Evolutionary conservation across 2,797 vertebrate genomes (phyloP), one percentile per base, ranked within the genome.

Genomic region (Sternotherus odoratus): DNA sequence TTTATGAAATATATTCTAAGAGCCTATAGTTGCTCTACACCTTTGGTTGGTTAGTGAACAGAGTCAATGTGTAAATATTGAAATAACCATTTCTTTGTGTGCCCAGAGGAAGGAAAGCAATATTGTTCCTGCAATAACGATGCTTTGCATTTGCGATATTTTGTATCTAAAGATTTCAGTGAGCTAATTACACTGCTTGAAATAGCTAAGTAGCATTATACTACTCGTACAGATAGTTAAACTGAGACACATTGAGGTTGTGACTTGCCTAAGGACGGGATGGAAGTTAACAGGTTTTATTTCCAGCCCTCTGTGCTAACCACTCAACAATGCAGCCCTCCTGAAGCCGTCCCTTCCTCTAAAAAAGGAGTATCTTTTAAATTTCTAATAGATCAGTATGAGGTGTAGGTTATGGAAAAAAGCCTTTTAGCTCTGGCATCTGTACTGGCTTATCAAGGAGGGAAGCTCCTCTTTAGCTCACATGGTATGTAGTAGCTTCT

Each of bases 21-120:
- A 28, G 17, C 5, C 11, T 53, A 84, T 51, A 46, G 26, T 74
- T 82, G 12, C 24, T 94, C 78, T 87, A 84, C 89, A 48, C 39
- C 23, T 93, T 84, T 90, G 57, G 50, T 8, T n/a, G 57, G 43
- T 79, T 79, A 83, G 48, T 77, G 57, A 92, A 94, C 50, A 21
- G 53, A 9, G 54, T 80, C 12, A 74, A 15, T 77, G 69, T 16
- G n/a, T 50, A 90, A 94, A 92, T 88, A 91, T 43, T 93, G 85
- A 94, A 88, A 11, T 28, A 85, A 48, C 16, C 5, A 13, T 66
- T 89, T 9, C 16, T 86, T 93, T 92, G 53, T 79, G 33, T 66
- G n/a, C 63, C 54, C 77, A 28, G 69, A 39, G 24, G 43, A 74
- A 74, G 24, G 39, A 82, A 12, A 66, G 54, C 83, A 93, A 83